Evolutionary conservation across 2,797 vertebrate genomes (phyloP).

Genomic region (Pipistrellus pygmaeus): DNA sequence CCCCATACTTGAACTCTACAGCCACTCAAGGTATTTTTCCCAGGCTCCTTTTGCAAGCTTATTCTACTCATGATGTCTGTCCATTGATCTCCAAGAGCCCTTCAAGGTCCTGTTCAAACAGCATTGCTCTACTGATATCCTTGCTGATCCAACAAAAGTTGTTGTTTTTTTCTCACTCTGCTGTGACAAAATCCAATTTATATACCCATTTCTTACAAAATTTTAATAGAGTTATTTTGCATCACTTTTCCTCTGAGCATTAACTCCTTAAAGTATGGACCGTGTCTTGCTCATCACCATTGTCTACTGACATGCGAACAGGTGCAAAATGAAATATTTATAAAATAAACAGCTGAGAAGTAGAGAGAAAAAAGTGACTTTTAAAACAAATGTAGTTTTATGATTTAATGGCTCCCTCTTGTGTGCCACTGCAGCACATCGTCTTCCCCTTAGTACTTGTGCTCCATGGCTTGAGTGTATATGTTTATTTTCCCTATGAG

Average conservation of each 20-base stretch:
- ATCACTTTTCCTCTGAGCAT: neutral
- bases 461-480: neutral
- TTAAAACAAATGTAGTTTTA: neutral
- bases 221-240: neutral
- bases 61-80: neutral
- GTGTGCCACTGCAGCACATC: neutral
- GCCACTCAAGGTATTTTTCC: neutral
- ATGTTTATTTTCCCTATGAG: neutral
- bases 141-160: neutral
- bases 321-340: neutral
- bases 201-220: neutral
- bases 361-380: neutral
- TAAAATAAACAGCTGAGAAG: neutral
- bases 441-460: neutral
- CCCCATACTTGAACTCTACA: neutral
- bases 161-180: neutral
- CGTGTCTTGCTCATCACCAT: neutral
- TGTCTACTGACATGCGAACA: neutral
- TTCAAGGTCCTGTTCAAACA: neutral
- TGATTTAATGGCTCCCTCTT: neutral
- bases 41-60: neutral
- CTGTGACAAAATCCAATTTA: neutral
- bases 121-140: neutral
- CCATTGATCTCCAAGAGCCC: neutral
- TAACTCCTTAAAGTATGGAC: neutral